Evolutionary conservation across 2,888 invertebrate species (phyloP).

Genomic region (Caenorhabditis angaria): DNA sequence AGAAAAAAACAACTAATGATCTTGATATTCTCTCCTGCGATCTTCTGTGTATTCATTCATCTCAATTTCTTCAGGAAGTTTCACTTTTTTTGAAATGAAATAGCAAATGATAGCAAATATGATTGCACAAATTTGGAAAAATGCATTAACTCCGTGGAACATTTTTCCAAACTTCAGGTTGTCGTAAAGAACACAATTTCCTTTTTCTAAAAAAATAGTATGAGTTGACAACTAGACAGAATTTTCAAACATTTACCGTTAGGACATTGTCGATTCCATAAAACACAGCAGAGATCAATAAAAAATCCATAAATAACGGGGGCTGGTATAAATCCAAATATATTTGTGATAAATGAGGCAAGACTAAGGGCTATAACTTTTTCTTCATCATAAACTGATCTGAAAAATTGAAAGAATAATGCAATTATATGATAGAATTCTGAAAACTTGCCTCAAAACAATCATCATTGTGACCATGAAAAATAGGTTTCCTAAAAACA

Average conservation of each 20-base stretch:
- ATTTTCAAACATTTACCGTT: slow-evolving; percentile 48
- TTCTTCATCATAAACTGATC: slow-evolving; percentile 62
- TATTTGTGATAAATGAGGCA: slow-evolving; percentile 61
- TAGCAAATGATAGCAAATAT: slow-evolving; percentile 52
- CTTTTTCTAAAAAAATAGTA: slow-evolving; percentile 40
- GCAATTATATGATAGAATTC: not conserved
- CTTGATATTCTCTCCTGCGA: slow-evolving; percentile 27
- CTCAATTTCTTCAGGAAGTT: slow-evolving; percentile 56
- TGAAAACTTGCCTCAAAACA: slow-evolving; percentile 47
- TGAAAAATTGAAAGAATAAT: slow-evolving; percentile 17
- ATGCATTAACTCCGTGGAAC: slow-evolving; percentile 59
- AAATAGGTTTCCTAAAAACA: slow-evolving; percentile 65
- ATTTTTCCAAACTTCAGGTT: slow-evolving; percentile 53
- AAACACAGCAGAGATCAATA: slow-evolving; percentile 56
- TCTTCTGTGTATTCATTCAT: slow-evolving; percentile 32
- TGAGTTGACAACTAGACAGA: no score
- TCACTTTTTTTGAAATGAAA: slow-evolving; percentile 45
- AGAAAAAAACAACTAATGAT: slow-evolving; percentile 1
- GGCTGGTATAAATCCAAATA: slow-evolving; percentile 66
- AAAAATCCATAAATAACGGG: slow-evolving; percentile 62
- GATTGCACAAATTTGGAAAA: slow-evolving; percentile 51
- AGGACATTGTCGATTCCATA: slow-evolving; percentile 59
- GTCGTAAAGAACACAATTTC: slow-evolving; percentile 66
- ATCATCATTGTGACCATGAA: slow-evolving; percentile 69
- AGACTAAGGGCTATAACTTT: slow-evolving; percentile 62